Percentiles rank a stretch among this genome's conserved stretches.
These are phyloP conservation scores for Notoglanidium macrostoma DNA, from an alignment of 2,797 vertebrate species.

Conservation along the genomic window DNA sequence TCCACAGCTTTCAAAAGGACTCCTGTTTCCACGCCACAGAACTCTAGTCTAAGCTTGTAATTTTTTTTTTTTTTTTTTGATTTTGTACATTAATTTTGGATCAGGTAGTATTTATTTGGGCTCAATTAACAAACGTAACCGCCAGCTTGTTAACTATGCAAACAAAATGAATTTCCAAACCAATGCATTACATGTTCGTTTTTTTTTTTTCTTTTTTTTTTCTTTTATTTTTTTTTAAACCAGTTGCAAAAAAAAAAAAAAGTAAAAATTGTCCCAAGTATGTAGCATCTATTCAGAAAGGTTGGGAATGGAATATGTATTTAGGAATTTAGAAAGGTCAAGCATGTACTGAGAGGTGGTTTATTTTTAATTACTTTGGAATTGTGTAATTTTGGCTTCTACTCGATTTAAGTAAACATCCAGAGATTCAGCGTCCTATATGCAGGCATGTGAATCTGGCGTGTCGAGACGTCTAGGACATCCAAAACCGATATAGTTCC, in stretches of 20 bases:
- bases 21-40: slow-evolving; percentile 43
- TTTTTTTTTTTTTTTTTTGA: neutral
- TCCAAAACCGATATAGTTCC: too few species aligned
- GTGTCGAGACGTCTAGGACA: neutral
- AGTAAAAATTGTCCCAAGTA: neutral
- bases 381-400: neutral
- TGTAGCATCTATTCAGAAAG: neutral
- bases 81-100: neutral
- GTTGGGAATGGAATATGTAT: neutral
- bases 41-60: slow-evolving; percentile 45
- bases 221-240: too few species aligned
- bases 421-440: neutral
- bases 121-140: neutral
- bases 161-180: neutral
- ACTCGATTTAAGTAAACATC: neutral
- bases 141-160: slow-evolving; percentile 17
- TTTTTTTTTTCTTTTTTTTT: neutral
- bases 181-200: neutral
- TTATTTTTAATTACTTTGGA: neutral
- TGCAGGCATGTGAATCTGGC: neutral
- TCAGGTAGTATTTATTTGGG: slow-evolving; percentile 22
- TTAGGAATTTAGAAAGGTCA: slow-evolving; percentile 13
- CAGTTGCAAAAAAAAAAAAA: too few species aligned
- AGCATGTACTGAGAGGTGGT: neutral
- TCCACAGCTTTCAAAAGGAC: slow-evolving; percentile 38